Conservation (phyloP, 1,140 invertebrate genomes). For the Drosophila triauraria region DNA sequence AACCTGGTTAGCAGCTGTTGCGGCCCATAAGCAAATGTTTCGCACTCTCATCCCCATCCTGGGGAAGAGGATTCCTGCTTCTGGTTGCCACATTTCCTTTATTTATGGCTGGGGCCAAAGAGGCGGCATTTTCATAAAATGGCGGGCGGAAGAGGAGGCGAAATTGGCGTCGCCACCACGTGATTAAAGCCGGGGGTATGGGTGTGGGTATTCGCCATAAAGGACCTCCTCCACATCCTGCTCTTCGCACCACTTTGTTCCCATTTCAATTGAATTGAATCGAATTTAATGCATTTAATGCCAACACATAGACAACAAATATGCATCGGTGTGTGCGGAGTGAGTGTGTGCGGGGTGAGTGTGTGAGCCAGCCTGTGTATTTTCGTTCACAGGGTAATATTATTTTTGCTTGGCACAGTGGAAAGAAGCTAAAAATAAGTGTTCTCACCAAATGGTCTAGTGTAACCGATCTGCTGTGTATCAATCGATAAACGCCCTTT, state of each 20-base stretch:
- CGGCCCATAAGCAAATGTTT: conserved; percentile 59
- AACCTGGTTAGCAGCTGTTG: conserved; percentile 67
- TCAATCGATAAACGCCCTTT: too few relatives aligned
- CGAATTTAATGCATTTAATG: conserved; percentile 51
- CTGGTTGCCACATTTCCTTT: conserved; percentile 40
- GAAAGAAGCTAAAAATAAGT: too few relatives aligned
- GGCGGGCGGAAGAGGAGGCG: conserved; percentile 25
- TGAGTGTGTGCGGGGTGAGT: neutral
- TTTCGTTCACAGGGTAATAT: conserved; percentile 30
- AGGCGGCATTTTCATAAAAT: conserved; percentile 48
- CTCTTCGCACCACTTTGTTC: conserved; percentile 18
- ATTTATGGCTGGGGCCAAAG: conserved; percentile 57
- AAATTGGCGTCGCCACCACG: conserved; percentile 60
- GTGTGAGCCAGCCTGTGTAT: neutral
- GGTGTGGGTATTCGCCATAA: neutral
- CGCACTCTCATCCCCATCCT: conserved; percentile 6
- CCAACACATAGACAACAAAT: conserved; percentile 16
- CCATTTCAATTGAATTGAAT: conserved; percentile 69
- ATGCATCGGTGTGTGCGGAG: conserved; percentile 6
- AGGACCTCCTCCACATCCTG: neutral
- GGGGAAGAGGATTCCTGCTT: conserved; percentile 13
- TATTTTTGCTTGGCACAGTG: conserved; percentile 26
- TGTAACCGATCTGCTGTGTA: too few relatives aligned
- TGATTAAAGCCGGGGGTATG: conserved; percentile 50
- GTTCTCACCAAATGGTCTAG: too few relatives aligned